Base-by-base conservation (phyloP, 2,113 vertebrate species). In the Pseudonaja textilis region DNA sequence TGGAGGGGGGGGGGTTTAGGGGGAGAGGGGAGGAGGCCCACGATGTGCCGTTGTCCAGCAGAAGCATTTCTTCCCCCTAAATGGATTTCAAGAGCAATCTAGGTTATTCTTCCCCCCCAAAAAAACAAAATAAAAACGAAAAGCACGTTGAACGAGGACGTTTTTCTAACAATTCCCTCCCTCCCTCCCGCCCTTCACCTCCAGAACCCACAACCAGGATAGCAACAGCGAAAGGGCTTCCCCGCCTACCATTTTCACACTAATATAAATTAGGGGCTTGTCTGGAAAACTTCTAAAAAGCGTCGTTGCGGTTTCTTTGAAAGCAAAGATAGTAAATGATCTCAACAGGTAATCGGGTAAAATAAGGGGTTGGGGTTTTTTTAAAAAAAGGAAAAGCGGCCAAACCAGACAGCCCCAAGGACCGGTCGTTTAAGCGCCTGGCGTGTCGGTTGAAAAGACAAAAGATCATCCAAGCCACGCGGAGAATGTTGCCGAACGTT, bases 311-410 rank as follows among this genome's bases (percentile, higher is more conserved):
- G 94, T 92, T 92, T 85, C 93, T 95, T 90, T 96, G 95, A 94
- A 96, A 97, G 96, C 95, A 94, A 93, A 93, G 92, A 97, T 95
- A 96, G 93, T 96, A 96, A 96, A 96, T 90, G 93, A 95, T 96
- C 91, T 91, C 96, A 97, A 96, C 96, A 95, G 94, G 96, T 89
- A 96, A 96, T n/a, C 93, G 94, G 95, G 87, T 91, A 97, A 97
- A 97, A 96, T 55, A 95, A 97, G 22, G 14, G 45, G 42, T 52
- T 55, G 9, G 45, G 47, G 39, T 39, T 39, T 42, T 11, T 52
- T 91, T 18, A 39, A 81, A 96, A 87, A 42, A 96, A 52, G 6
- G 39, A 34, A 90, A 61, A 93, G 94, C 95, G 0, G 29, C 94
- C 93, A 95, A 97, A 94, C 90, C 94, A 97, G 95, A 95, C 93